These are phyloP conservation scores for Melinopterus prodromus DNA, from an alignment of 2,888 invertebrate species.

Conservation along the genomic window DNA sequence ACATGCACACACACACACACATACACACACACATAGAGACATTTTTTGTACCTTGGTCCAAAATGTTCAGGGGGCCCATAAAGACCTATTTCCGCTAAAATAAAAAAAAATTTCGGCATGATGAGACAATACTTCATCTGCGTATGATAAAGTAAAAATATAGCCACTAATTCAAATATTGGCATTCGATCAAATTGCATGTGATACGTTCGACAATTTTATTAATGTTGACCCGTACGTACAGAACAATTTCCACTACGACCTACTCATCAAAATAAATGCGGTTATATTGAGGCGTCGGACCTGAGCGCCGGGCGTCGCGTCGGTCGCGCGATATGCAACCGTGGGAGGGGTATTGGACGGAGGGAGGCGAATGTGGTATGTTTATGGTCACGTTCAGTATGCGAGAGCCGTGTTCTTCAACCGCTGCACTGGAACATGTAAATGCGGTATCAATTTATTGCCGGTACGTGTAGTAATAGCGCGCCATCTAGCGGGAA, in stretches of 20 bases:
- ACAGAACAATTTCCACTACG: neutral
- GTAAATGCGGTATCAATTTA: constrained; percentile 51
- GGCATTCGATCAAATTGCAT: too few relatives aligned
- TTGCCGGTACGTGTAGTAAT: constrained; percentile 42
- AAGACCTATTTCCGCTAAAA: too few relatives aligned
- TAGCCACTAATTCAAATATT: too few relatives aligned
- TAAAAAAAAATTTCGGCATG: too few relatives aligned
- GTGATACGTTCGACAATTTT: too few relatives aligned
- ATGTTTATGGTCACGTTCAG: constrained; percentile 47
- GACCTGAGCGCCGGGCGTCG: neutral
- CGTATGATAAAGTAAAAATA: too few relatives aligned
- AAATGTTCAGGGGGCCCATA: too few relatives aligned
- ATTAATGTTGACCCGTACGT: too few relatives aligned
- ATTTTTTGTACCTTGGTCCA: too few relatives aligned
- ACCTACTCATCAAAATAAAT: neutral
- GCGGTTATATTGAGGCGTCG: neutral
- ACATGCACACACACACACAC: too few relatives aligned
- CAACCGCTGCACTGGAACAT: constrained; percentile 46
- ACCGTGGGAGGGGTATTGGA: neutral
- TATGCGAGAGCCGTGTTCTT: constrained; percentile 47
- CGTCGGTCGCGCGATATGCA: constrained; percentile 9
- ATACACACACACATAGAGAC: too few relatives aligned
- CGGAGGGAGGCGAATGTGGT: constrained; percentile 33
- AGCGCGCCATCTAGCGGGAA: neutral
- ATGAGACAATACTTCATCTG: too few relatives aligned